Evolutionary conservation across 2,888 invertebrate genomes (phyloP).

Genomic region (Plebejus anna): DNA sequence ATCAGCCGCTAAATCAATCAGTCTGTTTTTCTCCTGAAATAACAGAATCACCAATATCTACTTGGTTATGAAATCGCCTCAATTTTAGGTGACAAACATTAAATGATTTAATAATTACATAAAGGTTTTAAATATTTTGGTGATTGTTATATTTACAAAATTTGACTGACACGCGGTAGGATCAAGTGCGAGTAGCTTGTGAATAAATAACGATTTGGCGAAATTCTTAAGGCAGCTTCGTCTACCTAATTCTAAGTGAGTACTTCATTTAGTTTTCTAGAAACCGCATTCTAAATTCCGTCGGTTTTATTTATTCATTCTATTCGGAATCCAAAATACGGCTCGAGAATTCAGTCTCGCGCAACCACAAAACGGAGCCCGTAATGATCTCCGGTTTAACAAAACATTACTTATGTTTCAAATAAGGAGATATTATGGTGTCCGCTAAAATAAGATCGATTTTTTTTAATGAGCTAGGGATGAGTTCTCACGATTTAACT

Average conservation of each 20-base stretch:
- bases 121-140: not conserved
- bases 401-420: constrained; percentile 18
- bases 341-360: constrained; percentile 7
- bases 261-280: constrained; percentile 19
- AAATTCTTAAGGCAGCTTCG: not conserved
- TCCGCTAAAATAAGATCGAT: not conserved
- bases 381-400: constrained; percentile 22
- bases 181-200: constrained; percentile 29
- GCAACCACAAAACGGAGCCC: constrained; percentile 20
- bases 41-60: not conserved
- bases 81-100: not conserved
- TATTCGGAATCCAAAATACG: constrained; percentile 22
- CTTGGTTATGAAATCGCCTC: not conserved
- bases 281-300: constrained; percentile 14
- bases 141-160: not conserved
- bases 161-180: not conserved
- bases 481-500: constrained; percentile 10
- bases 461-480: constrained; percentile 1
- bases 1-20: constrained; percentile 30
- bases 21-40: constrained; percentile 4
- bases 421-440: constrained; percentile 13
- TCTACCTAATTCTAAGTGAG: not conserved
- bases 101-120: not conserved
- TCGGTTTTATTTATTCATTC: constrained; percentile 22
- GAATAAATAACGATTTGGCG: not conserved